Percentiles rank a stretch among this genome's conserved stretches.
phyloP scores from a whole-genome alignment of 2,113 vertebrate genomes.

The Notarius quadriscutis region DNA sequence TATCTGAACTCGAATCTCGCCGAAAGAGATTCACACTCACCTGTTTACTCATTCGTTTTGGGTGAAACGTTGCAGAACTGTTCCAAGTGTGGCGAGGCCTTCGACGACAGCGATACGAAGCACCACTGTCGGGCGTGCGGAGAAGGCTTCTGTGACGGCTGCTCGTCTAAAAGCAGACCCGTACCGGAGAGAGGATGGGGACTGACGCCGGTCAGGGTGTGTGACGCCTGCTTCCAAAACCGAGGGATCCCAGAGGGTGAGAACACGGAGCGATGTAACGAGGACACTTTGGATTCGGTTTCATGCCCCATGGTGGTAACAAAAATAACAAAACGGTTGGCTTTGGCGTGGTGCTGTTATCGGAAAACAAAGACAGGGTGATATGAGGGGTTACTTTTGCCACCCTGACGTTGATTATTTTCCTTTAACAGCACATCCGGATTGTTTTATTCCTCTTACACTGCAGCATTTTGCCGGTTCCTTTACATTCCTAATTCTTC shows the following conservation, averaged over 20 bases:
- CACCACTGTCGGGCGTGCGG: constrained; percentile 97
- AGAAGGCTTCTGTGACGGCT: constrained; percentile 93
- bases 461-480: too few relatives aligned
- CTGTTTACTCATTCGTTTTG: background rate
- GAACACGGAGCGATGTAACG: background rate
- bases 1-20: background rate
- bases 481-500: background rate
- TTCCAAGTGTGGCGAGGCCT: constrained; percentile 83
- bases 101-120: constrained; percentile 92
- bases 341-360: too few relatives aligned
- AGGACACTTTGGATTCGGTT: too few relatives aligned
- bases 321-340: too few relatives aligned
- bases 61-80: constrained; percentile 76
- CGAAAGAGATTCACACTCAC: background rate
- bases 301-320: too few relatives aligned
- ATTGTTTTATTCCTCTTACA: too few relatives aligned
- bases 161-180: constrained; percentile 89
- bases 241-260: constrained; percentile 55
- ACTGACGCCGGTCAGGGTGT: constrained; percentile 87
- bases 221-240: constrained; percentile 88
- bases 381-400: too few relatives aligned
- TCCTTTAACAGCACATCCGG: background rate
- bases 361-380: too few relatives aligned
- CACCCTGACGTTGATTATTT: too few relatives aligned
- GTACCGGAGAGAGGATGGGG: constrained; percentile 98